phyloP scores from a whole-genome alignment of 2,113 vertebrate genomes.

The Australoheros scitulus region DNA sequence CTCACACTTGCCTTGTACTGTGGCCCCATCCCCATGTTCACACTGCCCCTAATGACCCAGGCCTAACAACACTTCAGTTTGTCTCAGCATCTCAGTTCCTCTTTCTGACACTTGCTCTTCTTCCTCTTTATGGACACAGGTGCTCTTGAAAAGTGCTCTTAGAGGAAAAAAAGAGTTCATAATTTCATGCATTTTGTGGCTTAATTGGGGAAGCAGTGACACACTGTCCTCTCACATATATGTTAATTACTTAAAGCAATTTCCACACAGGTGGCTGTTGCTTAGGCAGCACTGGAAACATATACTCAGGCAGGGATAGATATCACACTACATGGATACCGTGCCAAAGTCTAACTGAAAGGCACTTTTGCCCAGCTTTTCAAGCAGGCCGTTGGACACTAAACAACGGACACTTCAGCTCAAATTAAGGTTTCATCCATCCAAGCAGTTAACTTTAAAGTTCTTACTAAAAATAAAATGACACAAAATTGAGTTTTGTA shows the following conservation, averaged over 20 bases:
- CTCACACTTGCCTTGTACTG: too few species aligned
- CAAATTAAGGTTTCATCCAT: neutral
- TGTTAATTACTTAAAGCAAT: conserved; percentile 1
- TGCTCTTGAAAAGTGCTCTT: neutral
- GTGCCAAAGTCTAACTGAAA: neutral
- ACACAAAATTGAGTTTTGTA: neutral
- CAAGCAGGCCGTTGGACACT: neutral
- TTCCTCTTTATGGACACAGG: neutral
- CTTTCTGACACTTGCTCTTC: neutral
- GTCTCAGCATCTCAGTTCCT: neutral
- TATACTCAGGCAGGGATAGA: too few species aligned
- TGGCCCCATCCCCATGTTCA: neutral
- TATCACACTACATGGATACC: neutral
- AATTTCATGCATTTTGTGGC: conserved; percentile 3
- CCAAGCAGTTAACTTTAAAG: neutral
- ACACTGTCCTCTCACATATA: neutral
- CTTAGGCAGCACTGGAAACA: neutral
- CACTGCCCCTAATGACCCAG: neutral
- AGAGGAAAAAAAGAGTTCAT: neutral
- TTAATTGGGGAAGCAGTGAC: neutral
- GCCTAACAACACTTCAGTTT: neutral
- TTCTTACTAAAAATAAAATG: neutral
- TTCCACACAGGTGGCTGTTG: neutral
- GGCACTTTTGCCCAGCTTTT: neutral
- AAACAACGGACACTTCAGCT: neutral